These are phyloP conservation scores for Acholoe squamosa DNA, from an alignment of 2,888 invertebrate species.

Conservation along the genomic window DNA sequence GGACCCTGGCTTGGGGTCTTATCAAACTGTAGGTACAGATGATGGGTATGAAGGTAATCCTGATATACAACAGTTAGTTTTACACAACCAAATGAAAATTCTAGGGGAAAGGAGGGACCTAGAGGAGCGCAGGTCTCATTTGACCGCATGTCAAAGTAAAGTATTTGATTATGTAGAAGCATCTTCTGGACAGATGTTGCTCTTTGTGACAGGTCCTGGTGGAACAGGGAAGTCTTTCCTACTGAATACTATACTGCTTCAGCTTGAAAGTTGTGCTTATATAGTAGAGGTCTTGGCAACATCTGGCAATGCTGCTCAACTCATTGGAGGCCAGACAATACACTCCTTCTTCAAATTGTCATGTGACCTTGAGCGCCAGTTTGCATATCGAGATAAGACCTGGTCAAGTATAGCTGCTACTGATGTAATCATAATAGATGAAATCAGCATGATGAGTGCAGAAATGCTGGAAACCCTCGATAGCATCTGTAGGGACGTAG, in stretches of 20 bases:
- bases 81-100: not conserved
- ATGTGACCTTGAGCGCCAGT: not conserved
- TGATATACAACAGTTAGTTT: not conserved
- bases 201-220: not conserved
- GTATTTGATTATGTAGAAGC: not conserved
- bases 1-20: no score
- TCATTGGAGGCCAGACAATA: slow-evolving; percentile 33
- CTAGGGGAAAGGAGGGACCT: slow-evolving; percentile 16
- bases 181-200: not conserved
- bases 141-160: not conserved
- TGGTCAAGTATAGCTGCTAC: slow-evolving; percentile 44
- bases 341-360: slow-evolving; percentile 49
- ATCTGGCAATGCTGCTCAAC: no score
- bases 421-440: slow-evolving; percentile 47
- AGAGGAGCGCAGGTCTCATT: not conserved
- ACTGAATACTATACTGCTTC: slow-evolving; percentile 26
- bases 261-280: not conserved
- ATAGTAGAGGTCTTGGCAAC: not conserved
- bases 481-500: slow-evolving; percentile 42
- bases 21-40: no score
- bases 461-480: slow-evolving; percentile 14
- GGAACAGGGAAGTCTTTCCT: no score
- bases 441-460: slow-evolving; percentile 18
- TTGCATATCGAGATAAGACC: not conserved
- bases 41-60: no score